A percentile compares a stretch with the other conserved stretches of the same genome.
These are phyloP conservation scores for Galaxias olidus DNA, from an alignment of 2,797 vertebrate genomes.

Conservation along the genomic window DNA sequence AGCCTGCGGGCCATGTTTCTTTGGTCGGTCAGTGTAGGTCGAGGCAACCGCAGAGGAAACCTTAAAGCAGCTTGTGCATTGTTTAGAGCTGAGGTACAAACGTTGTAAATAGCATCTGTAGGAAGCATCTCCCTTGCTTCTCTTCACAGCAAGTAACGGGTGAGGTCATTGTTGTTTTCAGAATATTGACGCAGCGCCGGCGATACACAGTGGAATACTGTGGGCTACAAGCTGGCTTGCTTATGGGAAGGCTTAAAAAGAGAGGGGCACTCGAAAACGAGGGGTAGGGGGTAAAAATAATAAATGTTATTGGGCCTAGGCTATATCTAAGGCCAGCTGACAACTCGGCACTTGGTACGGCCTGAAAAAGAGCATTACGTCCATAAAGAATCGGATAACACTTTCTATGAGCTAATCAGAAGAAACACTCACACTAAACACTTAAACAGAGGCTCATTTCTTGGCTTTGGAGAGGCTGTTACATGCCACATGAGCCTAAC, in stretches of 20 bases:
- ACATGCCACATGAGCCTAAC: background rate
- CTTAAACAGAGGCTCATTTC: background rate
- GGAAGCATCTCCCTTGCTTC: constrained; percentile 36
- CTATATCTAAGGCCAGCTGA: too few relatives aligned
- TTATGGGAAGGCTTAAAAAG: too few relatives aligned
- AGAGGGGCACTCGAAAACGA: too few relatives aligned
- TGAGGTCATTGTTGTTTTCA: constrained; percentile 35
- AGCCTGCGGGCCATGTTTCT: constrained; percentile 17
- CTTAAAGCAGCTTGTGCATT: constrained; percentile 32
- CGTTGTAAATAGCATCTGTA: constrained; percentile 50
- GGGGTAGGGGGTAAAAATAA: too few relatives aligned
- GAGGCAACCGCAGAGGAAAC: constrained; percentile 40
- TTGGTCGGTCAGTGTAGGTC: constrained; percentile 12
- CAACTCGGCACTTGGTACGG: too few relatives aligned
- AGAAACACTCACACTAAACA: too few relatives aligned
- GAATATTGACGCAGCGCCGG: background rate
- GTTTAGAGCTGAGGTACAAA: constrained; percentile 42
- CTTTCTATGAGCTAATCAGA: background rate
- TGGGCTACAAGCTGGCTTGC: too few relatives aligned
- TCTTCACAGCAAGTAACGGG: constrained; percentile 1
- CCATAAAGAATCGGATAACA: background rate
- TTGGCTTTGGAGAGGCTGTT: background rate
- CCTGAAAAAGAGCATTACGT: too few relatives aligned
- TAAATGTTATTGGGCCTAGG: too few relatives aligned
- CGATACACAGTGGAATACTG: background rate